Evolutionary conservation across 2,113 vertebrate genomes (phyloP).

Genomic region (Asarcornis scutulata): DNA sequence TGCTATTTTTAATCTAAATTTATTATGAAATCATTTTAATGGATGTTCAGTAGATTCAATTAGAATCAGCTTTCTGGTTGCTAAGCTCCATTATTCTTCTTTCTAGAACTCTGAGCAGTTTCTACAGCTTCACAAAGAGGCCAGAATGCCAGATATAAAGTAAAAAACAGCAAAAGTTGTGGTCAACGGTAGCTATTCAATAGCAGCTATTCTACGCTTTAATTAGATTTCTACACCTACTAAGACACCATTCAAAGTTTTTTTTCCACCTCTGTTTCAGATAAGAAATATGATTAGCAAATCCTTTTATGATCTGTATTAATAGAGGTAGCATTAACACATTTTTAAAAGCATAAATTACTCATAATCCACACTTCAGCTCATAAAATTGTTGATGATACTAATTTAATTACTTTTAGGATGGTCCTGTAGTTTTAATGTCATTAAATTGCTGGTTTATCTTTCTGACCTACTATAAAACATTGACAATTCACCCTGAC

Average conservation of each 20-base stretch:
- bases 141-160: background rate
- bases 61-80: background rate
- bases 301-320: background rate
- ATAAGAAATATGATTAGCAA: constrained; percentile 53
- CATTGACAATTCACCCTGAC: background rate
- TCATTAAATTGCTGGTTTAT: constrained; percentile 35
- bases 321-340: background rate
- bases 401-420: constrained; percentile 25
- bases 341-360: background rate
- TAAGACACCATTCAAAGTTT: background rate
- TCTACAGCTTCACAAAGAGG: background rate
- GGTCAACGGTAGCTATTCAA: constrained; percentile 14
- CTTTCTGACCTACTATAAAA: constrained; percentile 23
- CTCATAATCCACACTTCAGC: background rate
- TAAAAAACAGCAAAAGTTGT: background rate
- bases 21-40: background rate
- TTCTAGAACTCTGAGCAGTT: background rate
- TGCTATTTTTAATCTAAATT: background rate
- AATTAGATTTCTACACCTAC: constrained; percentile 39
- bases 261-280: constrained; percentile 68
- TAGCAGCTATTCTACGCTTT: background rate
- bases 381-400: background rate
- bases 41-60: background rate
- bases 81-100: background rate
- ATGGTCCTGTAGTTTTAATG: background rate